Conservation (phyloP, 2,888 invertebrate genomes). For the Luffia ferchaultella region DNA sequence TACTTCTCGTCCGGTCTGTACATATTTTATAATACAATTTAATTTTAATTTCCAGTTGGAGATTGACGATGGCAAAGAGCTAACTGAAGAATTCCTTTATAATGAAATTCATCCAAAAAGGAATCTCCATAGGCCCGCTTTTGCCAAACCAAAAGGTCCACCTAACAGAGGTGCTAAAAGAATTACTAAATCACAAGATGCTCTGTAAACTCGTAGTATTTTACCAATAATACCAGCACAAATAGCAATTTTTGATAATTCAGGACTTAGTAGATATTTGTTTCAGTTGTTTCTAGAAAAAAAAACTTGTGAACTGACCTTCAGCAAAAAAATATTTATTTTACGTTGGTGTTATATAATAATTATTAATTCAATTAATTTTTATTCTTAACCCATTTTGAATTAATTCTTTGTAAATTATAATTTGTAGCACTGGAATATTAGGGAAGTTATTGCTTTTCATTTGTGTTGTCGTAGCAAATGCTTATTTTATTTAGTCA, state of each 20-base stretch:
- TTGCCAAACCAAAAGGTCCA: slow-evolving; percentile 97
- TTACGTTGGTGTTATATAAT: too few species aligned
- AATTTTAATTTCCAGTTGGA: slow-evolving; percentile 91
- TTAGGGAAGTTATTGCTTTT: too few species aligned
- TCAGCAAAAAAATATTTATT: too few species aligned
- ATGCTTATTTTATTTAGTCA: background rate
- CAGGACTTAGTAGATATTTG: background rate
- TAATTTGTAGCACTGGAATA: too few species aligned
- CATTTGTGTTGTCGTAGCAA: background rate
- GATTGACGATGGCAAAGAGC: slow-evolving; percentile 88
- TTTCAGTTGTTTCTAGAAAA: background rate
- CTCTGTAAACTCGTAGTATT: slow-evolving; percentile 27
- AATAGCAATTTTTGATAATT: background rate
- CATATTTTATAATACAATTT: too few species aligned
- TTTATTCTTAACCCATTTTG: too few species aligned
- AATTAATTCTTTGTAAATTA: too few species aligned
- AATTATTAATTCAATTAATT: too few species aligned
- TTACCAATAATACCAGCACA: slow-evolving; percentile 11
- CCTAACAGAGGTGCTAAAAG: slow-evolving; percentile 91
- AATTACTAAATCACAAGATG: slow-evolving; percentile 74
- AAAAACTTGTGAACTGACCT: too few species aligned
- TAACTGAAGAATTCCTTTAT: slow-evolving; percentile 89
- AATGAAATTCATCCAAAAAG: slow-evolving; percentile 95
- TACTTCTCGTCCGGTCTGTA: too few species aligned
- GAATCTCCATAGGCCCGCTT: slow-evolving; percentile 87